phyloP scores from a whole-genome alignment of 2,888 invertebrate genomes.

The Hirtodrosophila alboralis region DNA sequence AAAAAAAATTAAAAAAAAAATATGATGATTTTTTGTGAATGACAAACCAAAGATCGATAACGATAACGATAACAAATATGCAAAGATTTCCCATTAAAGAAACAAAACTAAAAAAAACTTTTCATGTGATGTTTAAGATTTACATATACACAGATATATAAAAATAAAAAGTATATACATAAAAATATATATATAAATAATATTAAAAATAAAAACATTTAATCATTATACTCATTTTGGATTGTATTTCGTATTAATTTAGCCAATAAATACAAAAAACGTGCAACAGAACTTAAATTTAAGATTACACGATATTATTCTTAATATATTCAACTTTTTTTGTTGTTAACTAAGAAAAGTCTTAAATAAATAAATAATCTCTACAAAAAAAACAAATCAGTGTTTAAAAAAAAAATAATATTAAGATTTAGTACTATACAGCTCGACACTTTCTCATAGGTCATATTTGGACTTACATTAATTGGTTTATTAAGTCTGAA shows the following conservation, averaged over 20 bases:
- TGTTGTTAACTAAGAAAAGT: slow-evolving; percentile 51
- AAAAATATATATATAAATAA: slow-evolving; percentile 32
- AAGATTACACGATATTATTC: slow-evolving; percentile 53
- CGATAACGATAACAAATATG: slow-evolving; percentile 40
- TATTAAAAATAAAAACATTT: slow-evolving; percentile 33
- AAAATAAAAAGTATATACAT: slow-evolving; percentile 2
- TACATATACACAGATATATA: slow-evolving; percentile 37
- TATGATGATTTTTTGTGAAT: slow-evolving; percentile 32
- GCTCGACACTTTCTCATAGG: too few relatives aligned
- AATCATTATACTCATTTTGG: slow-evolving; percentile 58
- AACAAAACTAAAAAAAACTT: slow-evolving; percentile 65
- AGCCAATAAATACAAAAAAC: slow-evolving; percentile 26
- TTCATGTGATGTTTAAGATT: slow-evolving; percentile 80
- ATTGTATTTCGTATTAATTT: slow-evolving; percentile 58
- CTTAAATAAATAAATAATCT: slow-evolving; percentile 52
- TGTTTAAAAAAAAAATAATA: too few relatives aligned
- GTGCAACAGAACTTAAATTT: slow-evolving; percentile 35
- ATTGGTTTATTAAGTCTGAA: too few relatives aligned
- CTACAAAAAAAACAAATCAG: too few relatives aligned
- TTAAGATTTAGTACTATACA: too few relatives aligned
- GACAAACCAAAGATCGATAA: slow-evolving; percentile 32
- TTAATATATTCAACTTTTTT: slow-evolving; percentile 55
- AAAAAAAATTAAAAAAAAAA: slow-evolving; percentile 1
- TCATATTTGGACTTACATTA: too few relatives aligned
- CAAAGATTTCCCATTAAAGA: slow-evolving; percentile 46